Percentiles rank a stretch among this genome's conserved stretches.
Evolutionary conservation across 1,140 invertebrate species (phyloP).

Genomic region (Leptonema lineaticorne): DNA sequence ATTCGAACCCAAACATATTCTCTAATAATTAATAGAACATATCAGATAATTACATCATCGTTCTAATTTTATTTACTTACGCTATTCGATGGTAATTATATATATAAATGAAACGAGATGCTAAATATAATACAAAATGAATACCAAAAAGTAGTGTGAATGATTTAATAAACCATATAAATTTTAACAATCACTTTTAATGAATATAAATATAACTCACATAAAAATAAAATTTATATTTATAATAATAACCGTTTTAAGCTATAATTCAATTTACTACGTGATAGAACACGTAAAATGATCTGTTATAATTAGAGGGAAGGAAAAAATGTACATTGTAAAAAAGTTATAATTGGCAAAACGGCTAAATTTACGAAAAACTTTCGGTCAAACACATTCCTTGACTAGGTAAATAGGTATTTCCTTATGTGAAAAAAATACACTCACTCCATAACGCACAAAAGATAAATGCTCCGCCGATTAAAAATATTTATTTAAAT

Average conservation of each 20-base stretch:
- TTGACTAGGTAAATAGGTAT: not conserved
- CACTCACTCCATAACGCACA: not conserved
- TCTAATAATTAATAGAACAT: no score
- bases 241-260: not conserved
- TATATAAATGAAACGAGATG: not conserved
- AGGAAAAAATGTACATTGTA: not conserved
- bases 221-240: not conserved
- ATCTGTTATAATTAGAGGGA: not conserved
- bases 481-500: not conserved
- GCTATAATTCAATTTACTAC: not conserved
- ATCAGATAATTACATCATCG: no score
- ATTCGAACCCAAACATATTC: no score
- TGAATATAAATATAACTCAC: conserved; percentile 13
- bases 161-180: conserved; percentile 15
- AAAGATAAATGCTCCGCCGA: not conserved
- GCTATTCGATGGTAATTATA: no score
- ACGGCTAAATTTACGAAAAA: not conserved
- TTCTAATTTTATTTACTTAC: no score
- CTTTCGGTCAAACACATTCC: not conserved
- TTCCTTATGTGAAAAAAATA: not conserved
- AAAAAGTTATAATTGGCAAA: not conserved
- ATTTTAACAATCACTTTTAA: not conserved
- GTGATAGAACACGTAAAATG: not conserved
- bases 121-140: not conserved
- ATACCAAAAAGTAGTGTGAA: no score